Evolutionary conservation across 2,113 vertebrate genomes (phyloP).

Genomic region (Serinus canaria): DNA sequence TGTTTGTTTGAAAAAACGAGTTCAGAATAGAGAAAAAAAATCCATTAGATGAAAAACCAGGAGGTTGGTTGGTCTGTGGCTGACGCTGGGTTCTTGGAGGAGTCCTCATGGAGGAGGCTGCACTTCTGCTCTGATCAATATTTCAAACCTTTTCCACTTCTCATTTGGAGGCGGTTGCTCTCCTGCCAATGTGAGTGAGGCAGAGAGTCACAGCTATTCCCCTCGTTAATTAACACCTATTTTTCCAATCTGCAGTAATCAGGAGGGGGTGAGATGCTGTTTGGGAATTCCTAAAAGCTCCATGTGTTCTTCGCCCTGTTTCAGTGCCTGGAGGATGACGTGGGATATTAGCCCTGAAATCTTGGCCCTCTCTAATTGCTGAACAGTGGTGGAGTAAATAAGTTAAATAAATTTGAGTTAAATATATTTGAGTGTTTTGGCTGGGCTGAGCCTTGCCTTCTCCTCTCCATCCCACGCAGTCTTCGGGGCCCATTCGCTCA

Average conservation of each 20-base stretch:
- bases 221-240: neutral
- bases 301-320: neutral
- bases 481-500: fast-evolving
- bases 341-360: neutral
- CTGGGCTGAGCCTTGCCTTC: neutral
- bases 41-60: neutral
- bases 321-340: neutral
- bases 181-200: neutral
- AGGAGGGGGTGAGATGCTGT: neutral
- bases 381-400: neutral
- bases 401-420: neutral
- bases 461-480: neutral
- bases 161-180: neutral
- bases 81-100: neutral
- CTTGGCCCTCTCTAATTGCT: neutral
- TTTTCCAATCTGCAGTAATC: neutral
- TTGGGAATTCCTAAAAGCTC: neutral
- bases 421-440: neutral
- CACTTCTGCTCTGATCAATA: neutral
- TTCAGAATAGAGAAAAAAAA: neutral
- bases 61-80: neutral
- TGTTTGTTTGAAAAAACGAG: neutral
- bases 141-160: neutral
- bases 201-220: neutral
- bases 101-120: neutral